Evolutionary conservation across 23 tunicate species (phyloP), one percentile per base, ranked within the genome.

Genomic region (Botrylloides violaceus): DNA sequence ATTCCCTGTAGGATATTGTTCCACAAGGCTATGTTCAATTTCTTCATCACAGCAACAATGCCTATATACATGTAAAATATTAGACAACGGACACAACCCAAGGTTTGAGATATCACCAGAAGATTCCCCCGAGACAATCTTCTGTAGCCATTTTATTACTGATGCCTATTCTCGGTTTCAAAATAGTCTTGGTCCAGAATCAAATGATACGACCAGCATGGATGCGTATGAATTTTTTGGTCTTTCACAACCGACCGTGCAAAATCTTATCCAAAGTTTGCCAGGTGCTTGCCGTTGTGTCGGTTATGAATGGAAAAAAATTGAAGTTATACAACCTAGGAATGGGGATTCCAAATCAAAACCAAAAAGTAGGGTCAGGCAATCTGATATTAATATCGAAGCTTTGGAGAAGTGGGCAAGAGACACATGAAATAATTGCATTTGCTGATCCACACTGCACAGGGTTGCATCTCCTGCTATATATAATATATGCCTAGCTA

Each of bases 401-500:
- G 74, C 74, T 36, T 68, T 68, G 58, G 74, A 68, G 58, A 68
- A 68, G 37, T 68, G 74, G 74, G 74, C 74, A 37, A 38, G 74
- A 56, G 74, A 68, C 57, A 43, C 53, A 43, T 43, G 15, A 43
- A 7, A 9, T n/a, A n/a, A n/a, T n/a, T n/a, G n/a, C n/a, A n/a
- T n/a, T n/a, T n/a, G n/a, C n/a, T n/a, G n/a, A n/a, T n/a, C n/a
- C n/a, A n/a, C n/a, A n/a, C n/a, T n/a, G n/a, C n/a, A n/a, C n/a
- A n/a, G n/a, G n/a, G n/a, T n/a, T n/a, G n/a, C n/a, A n/a, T n/a
- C n/a, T n/a, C n/a, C n/a, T n/a, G n/a, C n/a, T n/a, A n/a, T n/a
- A n/a, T n/a, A n/a, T n/a, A n/a, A n/a, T n/a, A n/a, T n/a, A n/a
- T n/a, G n/a, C n/a, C n/a, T n/a, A n/a, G n/a, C n/a, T n/a, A n/a